These are phyloP conservation scores for Heliconius hewitsoni DNA, from an alignment of 1,140 invertebrate species.

Conservation along the genomic window DNA sequence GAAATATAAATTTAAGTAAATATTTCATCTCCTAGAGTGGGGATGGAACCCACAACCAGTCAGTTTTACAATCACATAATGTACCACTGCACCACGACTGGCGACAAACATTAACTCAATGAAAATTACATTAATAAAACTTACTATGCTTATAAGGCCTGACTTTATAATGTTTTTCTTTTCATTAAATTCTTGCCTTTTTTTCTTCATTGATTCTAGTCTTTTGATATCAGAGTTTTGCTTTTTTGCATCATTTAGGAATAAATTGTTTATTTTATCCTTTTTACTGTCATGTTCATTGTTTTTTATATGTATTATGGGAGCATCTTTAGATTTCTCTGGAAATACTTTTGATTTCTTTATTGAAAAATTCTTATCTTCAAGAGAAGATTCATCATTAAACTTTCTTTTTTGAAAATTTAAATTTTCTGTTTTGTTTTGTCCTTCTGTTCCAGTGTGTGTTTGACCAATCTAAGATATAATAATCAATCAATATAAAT, in stretches of 20 bases:
- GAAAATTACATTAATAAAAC: slow-evolving; percentile 42
- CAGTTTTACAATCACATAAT: no score
- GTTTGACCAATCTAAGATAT: slow-evolving; percentile 19
- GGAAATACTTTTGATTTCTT: not conserved
- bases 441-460: not conserved
- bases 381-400: slow-evolving; percentile 13
- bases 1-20: no score
- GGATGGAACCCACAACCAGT: no score
- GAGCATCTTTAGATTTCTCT: not conserved
- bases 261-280: not conserved
- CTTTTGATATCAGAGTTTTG: slow-evolving; percentile 81
- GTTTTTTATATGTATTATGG: not conserved
- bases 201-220: slow-evolving; percentile 82
- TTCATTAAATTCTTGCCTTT: slow-evolving; percentile 80
- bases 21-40: no score
- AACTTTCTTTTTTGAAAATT: slow-evolving; percentile 37
- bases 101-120: no score
- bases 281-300: not conserved
- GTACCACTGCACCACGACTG: no score
- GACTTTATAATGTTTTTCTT: slow-evolving; percentile 82
- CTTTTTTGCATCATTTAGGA: slow-evolving; percentile 59
- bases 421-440: slow-evolving; percentile 11
- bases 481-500: not conserved
- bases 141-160: slow-evolving; percentile 82
- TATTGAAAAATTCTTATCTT: not conserved